Base-by-base conservation (phyloP, 2,113 vertebrate species). In the Oncorhynchus kisutch region DNA sequence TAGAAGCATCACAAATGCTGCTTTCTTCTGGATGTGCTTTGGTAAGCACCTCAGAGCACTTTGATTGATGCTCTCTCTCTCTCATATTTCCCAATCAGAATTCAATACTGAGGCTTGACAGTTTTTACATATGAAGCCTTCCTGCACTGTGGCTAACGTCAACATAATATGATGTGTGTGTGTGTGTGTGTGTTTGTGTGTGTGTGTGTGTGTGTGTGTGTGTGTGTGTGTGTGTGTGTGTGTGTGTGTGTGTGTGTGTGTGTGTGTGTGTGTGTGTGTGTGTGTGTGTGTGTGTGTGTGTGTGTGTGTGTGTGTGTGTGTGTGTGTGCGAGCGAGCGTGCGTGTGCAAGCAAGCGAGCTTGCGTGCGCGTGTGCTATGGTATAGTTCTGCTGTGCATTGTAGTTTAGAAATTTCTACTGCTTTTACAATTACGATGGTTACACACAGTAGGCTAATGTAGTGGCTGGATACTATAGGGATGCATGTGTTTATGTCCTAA, bases 81-180 rank as follows among this genome's bases (percentile, higher is more conserved):
- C 73, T 72, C 31, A 81, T 70, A 81, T 84, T 81, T 78, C 74
- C 67, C 60, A 79, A 81, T 73, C 76, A 71, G 39, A 79, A 49
- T 51, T 74, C 74, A 76, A 64, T 2, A 22, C 65, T 65, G 4
- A 48, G 48, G 27, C 73, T 62, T 77, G 76, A 65, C 79, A 75
- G 71, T 49, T 80, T 14, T 77, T 74, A 70, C 51, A 79, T 71
- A 65, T 69, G 76, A 76, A 71, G 31, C 73, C 62, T 79, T 69
- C 67, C 39, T 45, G 39, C 39, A 5, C 24, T 54, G 34, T 27
- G 48, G 70, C 73, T 65, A 54, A 74, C 60, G 70, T 78, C 73
- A 78, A 68, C 72, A 67, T 29, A 64, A 78, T 80, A 73, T 76
- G 72, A 81, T 74, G 70, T 45, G 39, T 45, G 39, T 45, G 39